These are phyloP conservation scores for Apotomis capreana DNA, from an alignment of 2,888 invertebrate genomes.

Conservation along the genomic window DNA sequence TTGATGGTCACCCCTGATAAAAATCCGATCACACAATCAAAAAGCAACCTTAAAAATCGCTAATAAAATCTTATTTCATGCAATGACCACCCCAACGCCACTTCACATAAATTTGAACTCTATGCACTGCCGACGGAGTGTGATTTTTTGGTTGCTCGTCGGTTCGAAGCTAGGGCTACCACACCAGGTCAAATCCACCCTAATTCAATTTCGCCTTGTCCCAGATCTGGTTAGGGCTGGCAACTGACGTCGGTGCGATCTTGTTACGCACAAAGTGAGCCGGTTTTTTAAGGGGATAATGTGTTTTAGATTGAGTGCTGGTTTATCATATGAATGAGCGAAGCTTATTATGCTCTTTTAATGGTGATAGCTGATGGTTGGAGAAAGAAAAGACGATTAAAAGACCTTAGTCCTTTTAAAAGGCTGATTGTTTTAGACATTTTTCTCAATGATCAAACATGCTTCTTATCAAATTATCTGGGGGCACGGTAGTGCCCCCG, in stretches of 20 bases:
- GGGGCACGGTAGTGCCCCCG: no score
- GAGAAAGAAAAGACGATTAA: neutral
- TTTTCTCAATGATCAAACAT: no score
- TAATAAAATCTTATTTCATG: neutral
- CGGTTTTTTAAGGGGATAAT: constrained; percentile 46
- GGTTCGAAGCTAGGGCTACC: constrained; percentile 39
- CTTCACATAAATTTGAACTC: constrained; percentile 41
- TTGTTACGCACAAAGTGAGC: constrained; percentile 51
- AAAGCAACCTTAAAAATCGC: constrained; percentile 39
- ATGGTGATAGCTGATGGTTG: neutral
- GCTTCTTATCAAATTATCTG: no score
- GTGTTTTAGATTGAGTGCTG: constrained; percentile 21
- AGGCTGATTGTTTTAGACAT: no score
- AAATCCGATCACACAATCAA: constrained; percentile 58
- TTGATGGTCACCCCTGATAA: constrained; percentile 58
- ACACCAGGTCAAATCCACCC: constrained; percentile 74
- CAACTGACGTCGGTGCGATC: constrained; percentile 61
- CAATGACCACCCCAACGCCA: neutral
- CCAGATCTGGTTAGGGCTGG: constrained; percentile 76
- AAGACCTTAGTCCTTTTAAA: no score
- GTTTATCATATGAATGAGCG: constrained; percentile 32
- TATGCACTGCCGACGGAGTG: neutral
- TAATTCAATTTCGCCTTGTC: constrained; percentile 79
- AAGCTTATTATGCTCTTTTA: constrained; percentile 2
- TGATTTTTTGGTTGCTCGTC: constrained; percentile 41